These are phyloP conservation scores for Tetramorium parvispinum DNA, from an alignment of 1,140 invertebrate genomes.

Conservation along the genomic window DNA sequence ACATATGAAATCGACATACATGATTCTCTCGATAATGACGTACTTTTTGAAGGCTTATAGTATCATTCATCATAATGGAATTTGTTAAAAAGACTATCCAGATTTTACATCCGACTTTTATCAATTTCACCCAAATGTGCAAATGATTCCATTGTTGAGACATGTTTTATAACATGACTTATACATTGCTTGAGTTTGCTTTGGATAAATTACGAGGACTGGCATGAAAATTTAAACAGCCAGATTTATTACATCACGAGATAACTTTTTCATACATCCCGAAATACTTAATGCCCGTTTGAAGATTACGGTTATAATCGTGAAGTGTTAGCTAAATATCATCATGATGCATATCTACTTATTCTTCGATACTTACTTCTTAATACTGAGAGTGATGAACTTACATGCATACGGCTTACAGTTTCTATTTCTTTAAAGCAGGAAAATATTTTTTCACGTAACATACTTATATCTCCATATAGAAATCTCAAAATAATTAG, in stretches of 20 bases:
- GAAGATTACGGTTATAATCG: slow-evolving; percentile 5
- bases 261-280: slow-evolving; percentile 10
- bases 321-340: slow-evolving; percentile 41
- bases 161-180: neutral
- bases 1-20: neutral
- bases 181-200: slow-evolving; percentile 6
- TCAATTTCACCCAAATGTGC: neutral
- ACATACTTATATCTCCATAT: slow-evolving; percentile 3
- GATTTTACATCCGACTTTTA: neutral
- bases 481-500: slow-evolving; percentile 27
- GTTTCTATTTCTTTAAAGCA: slow-evolving; percentile 28
- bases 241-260: neutral
- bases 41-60: slow-evolving; percentile 27
- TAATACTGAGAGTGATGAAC: slow-evolving; percentile 24
- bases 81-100: slow-evolving; percentile 3
- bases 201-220: slow-evolving; percentile 1
- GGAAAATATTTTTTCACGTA: slow-evolving; percentile 15
- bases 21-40: slow-evolving; percentile 31
- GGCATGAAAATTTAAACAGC: neutral
- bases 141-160: slow-evolving; percentile 22
- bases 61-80: slow-evolving; percentile 1
- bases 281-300: slow-evolving; percentile 4
- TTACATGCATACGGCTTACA: slow-evolving; percentile 25
- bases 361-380: slow-evolving; percentile 52
- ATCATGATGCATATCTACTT: slow-evolving; percentile 48